Evolutionary conservation across 2,113 vertebrate species (phyloP), one percentile per base, ranked within the genome.

Genomic region (Merops nubicus): DNA sequence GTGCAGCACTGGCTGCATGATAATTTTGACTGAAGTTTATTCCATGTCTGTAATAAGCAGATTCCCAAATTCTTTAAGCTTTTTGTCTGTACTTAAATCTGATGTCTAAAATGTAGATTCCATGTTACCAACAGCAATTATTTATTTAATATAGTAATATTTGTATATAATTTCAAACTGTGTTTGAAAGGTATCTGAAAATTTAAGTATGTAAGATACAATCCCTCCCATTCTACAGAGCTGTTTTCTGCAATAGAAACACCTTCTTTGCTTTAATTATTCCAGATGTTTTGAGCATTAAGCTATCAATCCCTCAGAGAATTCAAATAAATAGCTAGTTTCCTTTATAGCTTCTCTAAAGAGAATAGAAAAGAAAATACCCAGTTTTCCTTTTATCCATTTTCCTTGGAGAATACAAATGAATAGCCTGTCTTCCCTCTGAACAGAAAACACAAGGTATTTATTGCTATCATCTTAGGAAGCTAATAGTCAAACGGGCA

Each of bases 231-330:
- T 76, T 76, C 67, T 89, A 33, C 53, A 94, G 72, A 95, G 31
- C 36, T 78, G 26, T 54, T 94, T 92, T 89, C 75, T 95, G 45
- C 72, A 86, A 68, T 82, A 11, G 51, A 89, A 96, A 85, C 93
- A 94, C 88, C 91, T 93, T 88, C 60, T 89, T 86, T 74, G 56
- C 68, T 89, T 89, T 96, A 96, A 97, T 95, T 95, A 91, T 82
- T 96, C 97, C 97, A 97, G 96, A 95, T 97, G 96, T 97, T 97
- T 97, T 97, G 59, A 88, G 76, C 94, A 96, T 97, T 95, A 97
- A 81, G 87, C 79, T 77, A 84, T 91, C 88, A 95, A 20, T 89
- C 76, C 94, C 94, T 85, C 84, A 47, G 96, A 96, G 93, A 85
- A 96, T 94, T 85, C 78, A 97, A 97, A 97, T 96, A 97, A 97